Evolutionary conservation across 1,140 invertebrate genomes (phyloP).

Genomic region (Ptiloglossa arizonensis): DNA sequence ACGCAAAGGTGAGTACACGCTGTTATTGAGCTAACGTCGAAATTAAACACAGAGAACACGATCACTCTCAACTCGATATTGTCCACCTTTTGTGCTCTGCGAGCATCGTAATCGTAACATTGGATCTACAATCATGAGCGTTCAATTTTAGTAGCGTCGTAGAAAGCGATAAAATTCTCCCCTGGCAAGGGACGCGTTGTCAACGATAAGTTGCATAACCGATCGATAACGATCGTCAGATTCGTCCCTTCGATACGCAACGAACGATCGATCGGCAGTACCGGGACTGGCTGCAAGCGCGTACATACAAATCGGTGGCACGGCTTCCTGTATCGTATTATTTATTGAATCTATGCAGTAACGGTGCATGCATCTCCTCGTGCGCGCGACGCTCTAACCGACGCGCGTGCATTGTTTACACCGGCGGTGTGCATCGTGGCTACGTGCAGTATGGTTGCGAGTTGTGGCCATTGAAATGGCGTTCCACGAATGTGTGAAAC

Average conservation of each 20-base stretch:
- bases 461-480: slow-evolving; percentile 20
- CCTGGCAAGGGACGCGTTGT: background rate
- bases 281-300: slow-evolving; percentile 9
- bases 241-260: background rate
- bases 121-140: too few relatives aligned
- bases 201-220: slow-evolving; percentile 22
- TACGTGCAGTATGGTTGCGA: slow-evolving; percentile 23
- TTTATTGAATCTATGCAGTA: slow-evolving; percentile 65
- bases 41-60: too few relatives aligned
- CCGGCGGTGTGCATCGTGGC: slow-evolving; percentile 19
- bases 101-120: too few relatives aligned
- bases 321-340: slow-evolving; percentile 63
- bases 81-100: too few relatives aligned
- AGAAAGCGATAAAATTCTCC: slow-evolving; percentile 35
- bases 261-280: slow-evolving; percentile 33
- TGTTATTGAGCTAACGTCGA: too few relatives aligned
- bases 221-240: slow-evolving; percentile 22
- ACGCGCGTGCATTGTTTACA: slow-evolving; percentile 64
- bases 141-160: background rate
- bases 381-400: slow-evolving; percentile 46
- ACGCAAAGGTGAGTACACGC: too few relatives aligned
- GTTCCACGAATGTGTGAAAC: slow-evolving; percentile 34
- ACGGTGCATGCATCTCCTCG: slow-evolving; percentile 62
- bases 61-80: too few relatives aligned
- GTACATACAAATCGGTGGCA: slow-evolving; percentile 62